Evolutionary conservation across 1,140 invertebrate species (phyloP).

Genomic region (Drosophila repleta): DNA sequence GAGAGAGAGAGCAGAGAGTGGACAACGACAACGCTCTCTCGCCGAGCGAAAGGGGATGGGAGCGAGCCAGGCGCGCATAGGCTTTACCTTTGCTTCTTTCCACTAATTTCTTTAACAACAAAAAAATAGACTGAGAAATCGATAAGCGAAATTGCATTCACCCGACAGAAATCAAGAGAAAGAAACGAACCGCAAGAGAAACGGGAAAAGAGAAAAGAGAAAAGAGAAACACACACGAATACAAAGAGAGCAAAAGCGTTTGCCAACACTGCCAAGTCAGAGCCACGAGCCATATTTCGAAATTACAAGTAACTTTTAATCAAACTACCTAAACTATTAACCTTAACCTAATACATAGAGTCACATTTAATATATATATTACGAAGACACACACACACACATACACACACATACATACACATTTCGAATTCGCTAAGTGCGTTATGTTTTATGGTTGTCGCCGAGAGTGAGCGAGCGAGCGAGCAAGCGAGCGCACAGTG

Average conservation of each 20-base stretch:
- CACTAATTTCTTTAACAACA: slow-evolving; percentile 60
- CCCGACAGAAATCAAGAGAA: slow-evolving; percentile 38
- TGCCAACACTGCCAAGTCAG: slow-evolving; percentile 71
- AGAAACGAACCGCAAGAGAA: slow-evolving; percentile 19
- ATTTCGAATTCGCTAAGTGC: slow-evolving; percentile 59
- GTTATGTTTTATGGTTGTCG: slow-evolving; percentile 53
- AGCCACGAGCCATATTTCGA: slow-evolving; percentile 82
- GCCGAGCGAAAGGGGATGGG: neutral
- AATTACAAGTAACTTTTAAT: slow-evolving; percentile 81
- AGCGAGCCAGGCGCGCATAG: slow-evolving; percentile 13
- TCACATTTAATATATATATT: slow-evolving; percentile 27
- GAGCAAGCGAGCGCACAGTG: slow-evolving; percentile 51
- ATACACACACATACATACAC: slow-evolving; percentile 31
- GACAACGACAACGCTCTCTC: slow-evolving; percentile 7
- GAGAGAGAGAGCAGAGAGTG: slow-evolving; percentile 13
- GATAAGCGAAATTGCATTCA: slow-evolving; percentile 47
- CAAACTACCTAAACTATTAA: slow-evolving; percentile 79
- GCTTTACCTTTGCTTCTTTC: slow-evolving; percentile 37
- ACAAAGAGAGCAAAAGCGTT: slow-evolving; percentile 24
- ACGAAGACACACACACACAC: slow-evolving; percentile 25
- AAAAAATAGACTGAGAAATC: slow-evolving; percentile 74
- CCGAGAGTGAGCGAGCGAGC: slow-evolving; percentile 13
- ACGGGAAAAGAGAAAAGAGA: too few species aligned
- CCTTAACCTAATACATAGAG: slow-evolving; percentile 70
- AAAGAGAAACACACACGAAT: neutral